A percentile compares a stretch with the other conserved stretches of the same genome.
phyloP scores from a whole-genome alignment of 2,797 vertebrate genomes.

The Potorous gilbertii region DNA sequence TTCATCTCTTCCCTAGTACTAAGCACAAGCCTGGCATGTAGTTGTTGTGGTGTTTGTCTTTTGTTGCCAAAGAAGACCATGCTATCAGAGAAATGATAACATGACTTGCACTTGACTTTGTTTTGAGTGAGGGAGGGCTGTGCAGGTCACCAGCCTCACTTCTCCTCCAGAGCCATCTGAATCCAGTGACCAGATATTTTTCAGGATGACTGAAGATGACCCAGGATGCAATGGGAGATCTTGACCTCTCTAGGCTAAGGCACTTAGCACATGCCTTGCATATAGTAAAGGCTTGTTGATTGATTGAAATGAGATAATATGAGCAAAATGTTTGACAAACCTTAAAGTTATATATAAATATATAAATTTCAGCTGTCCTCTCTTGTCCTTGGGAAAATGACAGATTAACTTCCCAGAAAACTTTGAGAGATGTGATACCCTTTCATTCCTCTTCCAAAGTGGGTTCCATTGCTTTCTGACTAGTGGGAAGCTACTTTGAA shows the following conservation, averaged over 20 bases:
- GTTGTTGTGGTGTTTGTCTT: too few relatives aligned
- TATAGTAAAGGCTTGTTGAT: background rate
- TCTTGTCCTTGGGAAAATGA: background rate
- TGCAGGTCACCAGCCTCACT: too few relatives aligned
- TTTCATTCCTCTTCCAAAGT: background rate
- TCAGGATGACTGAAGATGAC: too few relatives aligned
- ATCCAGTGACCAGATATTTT: too few relatives aligned
- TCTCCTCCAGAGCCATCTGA: too few relatives aligned
- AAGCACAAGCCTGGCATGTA: background rate
- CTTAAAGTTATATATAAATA: background rate
- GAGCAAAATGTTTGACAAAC: conserved; percentile 2
- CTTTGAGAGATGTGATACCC: background rate
- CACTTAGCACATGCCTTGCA: background rate
- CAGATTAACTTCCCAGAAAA: background rate
- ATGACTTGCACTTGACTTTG: too few relatives aligned
- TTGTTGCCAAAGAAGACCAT: too few relatives aligned
- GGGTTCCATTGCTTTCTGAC: background rate
- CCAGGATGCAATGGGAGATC: too few relatives aligned
- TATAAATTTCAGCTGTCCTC: background rate
- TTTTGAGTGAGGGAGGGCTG: too few relatives aligned
- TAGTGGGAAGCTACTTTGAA: background rate
- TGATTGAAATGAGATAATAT: background rate
- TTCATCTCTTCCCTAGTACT: background rate
- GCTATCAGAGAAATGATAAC: too few relatives aligned
- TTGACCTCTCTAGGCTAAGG: too few relatives aligned